These are phyloP conservation scores for Carettochelys insculpta DNA, from an alignment of 2,113 vertebrate species.

Conservation along the genomic window DNA sequence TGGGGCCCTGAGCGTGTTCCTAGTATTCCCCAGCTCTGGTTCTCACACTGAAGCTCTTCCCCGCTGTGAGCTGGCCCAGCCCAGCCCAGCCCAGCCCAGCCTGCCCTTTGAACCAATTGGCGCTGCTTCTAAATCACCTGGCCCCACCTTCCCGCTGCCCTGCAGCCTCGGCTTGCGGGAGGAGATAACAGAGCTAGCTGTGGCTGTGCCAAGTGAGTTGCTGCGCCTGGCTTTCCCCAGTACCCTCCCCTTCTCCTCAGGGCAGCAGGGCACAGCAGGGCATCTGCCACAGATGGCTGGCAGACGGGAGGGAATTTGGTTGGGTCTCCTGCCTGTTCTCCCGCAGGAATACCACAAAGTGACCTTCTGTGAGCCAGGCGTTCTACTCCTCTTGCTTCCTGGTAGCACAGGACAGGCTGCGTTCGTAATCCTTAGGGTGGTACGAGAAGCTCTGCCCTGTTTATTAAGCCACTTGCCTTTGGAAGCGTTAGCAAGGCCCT, in stretches of 20 bases:
- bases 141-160: too few species aligned
- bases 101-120: not conserved
- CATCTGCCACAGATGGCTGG: too few species aligned
- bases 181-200: not conserved
- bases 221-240: not conserved
- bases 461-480: not conserved
- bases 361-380: not conserved
- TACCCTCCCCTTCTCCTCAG: not conserved
- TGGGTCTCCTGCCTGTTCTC: not conserved
- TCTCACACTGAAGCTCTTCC: not conserved
- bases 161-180: not conserved
- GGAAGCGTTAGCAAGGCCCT: not conserved
- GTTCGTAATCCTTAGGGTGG: not conserved
- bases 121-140: not conserved
- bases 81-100: not conserved
- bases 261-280: too few species aligned
- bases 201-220: not conserved
- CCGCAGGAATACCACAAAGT: not conserved
- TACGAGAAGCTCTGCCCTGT: not conserved
- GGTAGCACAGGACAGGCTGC: not conserved
- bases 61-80: not conserved
- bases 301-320: not conserved
- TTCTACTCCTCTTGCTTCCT: not conserved
- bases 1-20: not conserved
- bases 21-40: fast-evolving